Percentiles rank a stretch among this genome's conserved stretches.
phyloP scores from a whole-genome alignment of 1,140 invertebrate species.

The Saccostrea cuccullata region DNA sequence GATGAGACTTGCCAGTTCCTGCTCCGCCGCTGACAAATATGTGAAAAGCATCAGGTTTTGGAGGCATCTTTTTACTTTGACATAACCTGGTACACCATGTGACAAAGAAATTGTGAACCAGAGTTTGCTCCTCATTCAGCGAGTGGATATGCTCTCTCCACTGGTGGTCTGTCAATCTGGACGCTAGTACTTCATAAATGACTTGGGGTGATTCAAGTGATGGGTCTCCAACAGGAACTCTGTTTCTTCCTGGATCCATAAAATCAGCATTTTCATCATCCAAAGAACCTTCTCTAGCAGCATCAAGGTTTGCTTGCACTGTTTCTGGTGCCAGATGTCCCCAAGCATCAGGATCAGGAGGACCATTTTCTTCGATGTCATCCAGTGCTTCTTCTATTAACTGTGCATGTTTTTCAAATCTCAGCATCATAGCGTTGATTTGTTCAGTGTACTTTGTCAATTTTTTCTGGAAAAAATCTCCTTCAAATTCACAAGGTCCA shows the following conservation, averaged over 20 bases:
- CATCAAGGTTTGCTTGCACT: constrained; percentile 18
- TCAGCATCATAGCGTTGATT: constrained; percentile 21
- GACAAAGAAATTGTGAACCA: too few relatives aligned
- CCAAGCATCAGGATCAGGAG: constrained; percentile 27
- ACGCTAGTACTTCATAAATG: constrained; percentile 4
- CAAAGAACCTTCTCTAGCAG: neutral
- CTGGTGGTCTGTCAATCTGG: neutral
- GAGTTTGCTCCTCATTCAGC: too few relatives aligned
- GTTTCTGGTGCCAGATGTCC: constrained; percentile 11
- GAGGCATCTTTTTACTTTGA: too few relatives aligned
- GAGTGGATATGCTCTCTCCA: too few relatives aligned
- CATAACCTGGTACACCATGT: too few relatives aligned
- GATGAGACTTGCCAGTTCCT: too few relatives aligned
- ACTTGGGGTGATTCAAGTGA: neutral
- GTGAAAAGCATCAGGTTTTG: too few relatives aligned
- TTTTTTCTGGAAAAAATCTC: constrained; percentile 14
- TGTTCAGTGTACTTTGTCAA: neutral
- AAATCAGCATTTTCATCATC: constrained; percentile 34
- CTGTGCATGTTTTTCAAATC: constrained; percentile 12
- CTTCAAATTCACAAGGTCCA: neutral
- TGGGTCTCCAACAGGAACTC: constrained; percentile 27
- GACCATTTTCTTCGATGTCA: constrained; percentile 23
- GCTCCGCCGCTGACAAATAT: too few relatives aligned
- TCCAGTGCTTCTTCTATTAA: neutral
- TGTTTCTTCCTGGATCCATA: constrained; percentile 34